Percentiles rank a stretch among this genome's conserved stretches.
phyloP scores from a whole-genome alignment of 2,888 invertebrate species.

The Girardia tigrina region DNA sequence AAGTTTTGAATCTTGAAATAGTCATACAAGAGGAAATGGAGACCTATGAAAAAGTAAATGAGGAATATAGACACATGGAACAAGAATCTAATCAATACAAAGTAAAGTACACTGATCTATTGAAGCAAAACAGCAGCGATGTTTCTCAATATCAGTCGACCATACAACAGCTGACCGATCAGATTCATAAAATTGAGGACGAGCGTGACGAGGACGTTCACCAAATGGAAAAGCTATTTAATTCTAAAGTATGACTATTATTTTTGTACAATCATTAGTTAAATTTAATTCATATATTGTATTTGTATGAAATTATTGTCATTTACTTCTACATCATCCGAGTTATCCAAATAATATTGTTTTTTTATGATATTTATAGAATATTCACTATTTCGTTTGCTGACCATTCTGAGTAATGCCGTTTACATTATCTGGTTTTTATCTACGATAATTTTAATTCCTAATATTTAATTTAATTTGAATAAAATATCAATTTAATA shows the following conservation, averaged over 20 bases:
- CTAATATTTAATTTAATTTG: too few species aligned
- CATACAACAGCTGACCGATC: neutral
- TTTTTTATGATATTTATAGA: too few species aligned
- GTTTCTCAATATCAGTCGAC: neutral
- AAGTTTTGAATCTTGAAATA: neutral
- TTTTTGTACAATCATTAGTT: too few species aligned
- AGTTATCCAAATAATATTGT: too few species aligned
- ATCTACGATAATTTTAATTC: too few species aligned
- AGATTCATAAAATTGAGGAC: neutral
- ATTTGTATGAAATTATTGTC: too few species aligned
- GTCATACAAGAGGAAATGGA: neutral
- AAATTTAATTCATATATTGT: too few species aligned
- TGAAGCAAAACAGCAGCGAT: neutral
- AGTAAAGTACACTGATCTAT: neutral
- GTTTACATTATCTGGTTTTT: too few species aligned
- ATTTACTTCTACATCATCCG: too few species aligned
- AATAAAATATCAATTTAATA: too few species aligned
- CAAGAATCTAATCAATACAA: neutral
- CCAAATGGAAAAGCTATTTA: neutral
- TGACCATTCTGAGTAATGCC: too few species aligned
- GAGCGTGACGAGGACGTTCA: neutral
- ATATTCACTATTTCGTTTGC: too few species aligned
- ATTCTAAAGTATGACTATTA: neutral
- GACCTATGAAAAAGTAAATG: neutral
- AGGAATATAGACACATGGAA: constrained; percentile 14